Evolutionary conservation across 1,140 invertebrate genomes (phyloP).

Genomic region (Apolygus lucorum): DNA sequence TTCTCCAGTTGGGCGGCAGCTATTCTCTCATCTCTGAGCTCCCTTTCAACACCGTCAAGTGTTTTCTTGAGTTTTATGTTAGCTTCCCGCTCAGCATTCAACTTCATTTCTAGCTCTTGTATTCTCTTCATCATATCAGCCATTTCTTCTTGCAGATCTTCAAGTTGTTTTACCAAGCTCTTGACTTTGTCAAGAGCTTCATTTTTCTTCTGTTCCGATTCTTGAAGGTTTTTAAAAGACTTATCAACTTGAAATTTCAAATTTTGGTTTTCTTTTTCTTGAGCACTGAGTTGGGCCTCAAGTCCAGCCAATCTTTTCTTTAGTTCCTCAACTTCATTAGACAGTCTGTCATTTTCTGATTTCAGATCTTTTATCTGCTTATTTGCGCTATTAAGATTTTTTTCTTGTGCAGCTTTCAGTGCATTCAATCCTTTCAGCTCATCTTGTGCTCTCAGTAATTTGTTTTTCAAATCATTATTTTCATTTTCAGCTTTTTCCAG

Average conservation of each 20-base stretch:
- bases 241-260: conserved; percentile 22
- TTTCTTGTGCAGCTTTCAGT: conserved; percentile 15
- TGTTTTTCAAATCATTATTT: background rate
- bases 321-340: conserved; percentile 13
- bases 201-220: background rate
- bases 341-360: background rate
- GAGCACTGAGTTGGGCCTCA: conserved; percentile 19
- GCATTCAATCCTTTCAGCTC: conserved; percentile 18
- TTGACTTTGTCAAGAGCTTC: background rate
- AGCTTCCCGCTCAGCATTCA: background rate
- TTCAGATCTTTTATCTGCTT: background rate
- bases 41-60: background rate
- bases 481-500: no score
- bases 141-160: background rate
- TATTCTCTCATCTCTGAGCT: background rate
- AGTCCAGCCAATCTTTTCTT: conserved; percentile 18
- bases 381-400: background rate
- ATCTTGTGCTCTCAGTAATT: background rate
- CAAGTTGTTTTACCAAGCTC: background rate
- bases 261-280: conserved; percentile 17
- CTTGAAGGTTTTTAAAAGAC: background rate
- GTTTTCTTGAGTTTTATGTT: background rate
- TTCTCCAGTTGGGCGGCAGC: background rate
- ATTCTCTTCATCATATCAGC: conserved; percentile 1
- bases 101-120: background rate